Conservation (phyloP, 2,797 vertebrate species). For the Schizopygopsis pylzovi region DNA sequence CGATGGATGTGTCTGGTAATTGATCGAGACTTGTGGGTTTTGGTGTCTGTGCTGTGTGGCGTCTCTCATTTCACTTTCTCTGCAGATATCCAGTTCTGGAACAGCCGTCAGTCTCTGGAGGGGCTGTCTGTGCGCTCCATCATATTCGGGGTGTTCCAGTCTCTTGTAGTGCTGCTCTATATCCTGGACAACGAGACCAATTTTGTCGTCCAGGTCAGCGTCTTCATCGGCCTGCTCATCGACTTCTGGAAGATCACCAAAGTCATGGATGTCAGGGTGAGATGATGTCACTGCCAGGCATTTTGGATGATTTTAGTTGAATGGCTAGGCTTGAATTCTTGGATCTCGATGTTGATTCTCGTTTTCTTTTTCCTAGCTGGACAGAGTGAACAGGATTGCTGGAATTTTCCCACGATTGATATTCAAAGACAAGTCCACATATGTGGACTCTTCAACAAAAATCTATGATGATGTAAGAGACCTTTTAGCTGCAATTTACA, state of each 20-base stretch:
- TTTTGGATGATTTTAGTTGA: not conserved
- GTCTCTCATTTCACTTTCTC: not conserved
- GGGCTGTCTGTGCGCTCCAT: conserved; percentile 95
- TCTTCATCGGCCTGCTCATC: conserved; percentile 96
- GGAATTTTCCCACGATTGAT: conserved; percentile 85
- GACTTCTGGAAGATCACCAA: conserved; percentile 99
- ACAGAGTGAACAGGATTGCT: conserved; percentile 87
- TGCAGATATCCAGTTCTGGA: conserved; percentile 98
- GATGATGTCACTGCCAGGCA: not conserved
- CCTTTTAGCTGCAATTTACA: not conserved
- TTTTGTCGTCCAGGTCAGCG: conserved; percentile 97
- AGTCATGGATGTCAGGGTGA: conserved; percentile 95
- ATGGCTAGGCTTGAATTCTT: not conserved
- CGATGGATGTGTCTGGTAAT: not conserved
- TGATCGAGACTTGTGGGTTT: conserved; percentile 6
- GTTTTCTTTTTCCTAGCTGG: conserved; percentile 76
- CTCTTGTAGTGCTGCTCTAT: conserved; percentile 92
- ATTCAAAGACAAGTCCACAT: conserved; percentile 94
- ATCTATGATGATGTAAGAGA: conserved; percentile 91
- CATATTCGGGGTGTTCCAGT: conserved; percentile 96
- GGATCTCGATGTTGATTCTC: not conserved
- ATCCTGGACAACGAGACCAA: conserved; percentile 98
- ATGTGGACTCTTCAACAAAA: conserved; percentile 93
- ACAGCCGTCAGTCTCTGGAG: conserved; percentile 94
- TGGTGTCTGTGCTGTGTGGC: not conserved